Base-by-base conservation (phyloP, 1,140 invertebrate genomes). In the Panulirus ornatus region DNA sequence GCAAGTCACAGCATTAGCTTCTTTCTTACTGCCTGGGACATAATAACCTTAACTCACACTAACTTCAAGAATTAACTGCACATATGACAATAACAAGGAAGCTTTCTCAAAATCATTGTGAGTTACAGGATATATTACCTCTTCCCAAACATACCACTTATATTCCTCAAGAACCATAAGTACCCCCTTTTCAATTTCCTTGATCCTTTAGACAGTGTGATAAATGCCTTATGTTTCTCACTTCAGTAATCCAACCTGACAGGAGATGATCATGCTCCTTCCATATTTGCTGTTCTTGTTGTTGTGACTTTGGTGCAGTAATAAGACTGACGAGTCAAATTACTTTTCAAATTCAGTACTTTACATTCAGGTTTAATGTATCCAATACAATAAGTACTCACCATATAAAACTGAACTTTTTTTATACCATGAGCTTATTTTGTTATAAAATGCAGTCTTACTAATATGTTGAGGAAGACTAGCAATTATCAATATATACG, bases 371-470 rank as follows among this genome's bases (percentile, higher is more conserved):
- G n/a, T 22, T 82, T 27, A 30, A 40, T 58, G 19, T 38, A 19
- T 36, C 9, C 27, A 58, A 38, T 82, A 36, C 27, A 47, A 58
- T 54, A 22, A 36, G 38, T 58, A 58, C 78, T 27, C 44, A 82
- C n/a, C 44, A 22, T 11, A 81, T 63, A 54, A n/a, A 82, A 58
- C 11, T 66, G n/a, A 66, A 82, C 27, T 58, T 38, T 82, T 38
- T n/a, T 38, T 14, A n/a, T 79, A 27, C 44, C 27, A 38, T 22
- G 34, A 82, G 19, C 36, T 38, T 36, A 82, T 34, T 36, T 82
- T 82, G 36, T 30, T 82, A 36, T 82, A 82, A 47, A 82, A 82
- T 82, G 78, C 78, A 82, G 78, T 82, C 78, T 82, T 63, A 63
- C 78, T 82, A 54, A 38, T 54, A 54, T 8, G 44, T 40, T 82